Evolutionary conservation across 2,113 vertebrate species (phyloP).

Genomic region (Danionella cerebrum): DNA sequence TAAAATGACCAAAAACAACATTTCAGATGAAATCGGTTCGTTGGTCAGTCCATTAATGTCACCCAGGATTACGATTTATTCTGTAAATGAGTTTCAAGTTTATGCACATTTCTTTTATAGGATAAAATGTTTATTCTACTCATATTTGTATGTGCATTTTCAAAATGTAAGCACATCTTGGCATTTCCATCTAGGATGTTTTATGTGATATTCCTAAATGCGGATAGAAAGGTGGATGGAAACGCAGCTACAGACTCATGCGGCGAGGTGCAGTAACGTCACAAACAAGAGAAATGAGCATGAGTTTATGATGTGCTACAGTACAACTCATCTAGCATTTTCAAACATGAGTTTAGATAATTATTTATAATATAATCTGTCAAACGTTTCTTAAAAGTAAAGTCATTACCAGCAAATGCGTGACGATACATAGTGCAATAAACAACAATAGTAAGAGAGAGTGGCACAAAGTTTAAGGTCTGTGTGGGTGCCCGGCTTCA

Average conservation of each 20-base stretch:
- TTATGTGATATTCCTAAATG: no score
- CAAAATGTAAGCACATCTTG: no score
- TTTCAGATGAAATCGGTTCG: no score
- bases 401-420: slow-evolving; percentile 32
- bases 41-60: no score
- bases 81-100: no score
- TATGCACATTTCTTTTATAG: no score
- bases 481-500: slow-evolving; percentile 85
- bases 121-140: no score
- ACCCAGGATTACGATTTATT: no score
- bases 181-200: no score
- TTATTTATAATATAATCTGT: not conserved
- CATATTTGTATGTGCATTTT: no score
- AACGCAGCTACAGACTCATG: not conserved
- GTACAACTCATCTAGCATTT: not conserved
- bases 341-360: not conserved
- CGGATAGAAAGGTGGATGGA: no score
- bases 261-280: not conserved
- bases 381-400: slow-evolving; percentile 1
- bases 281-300: slow-evolving; percentile 7
- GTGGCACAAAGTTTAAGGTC: slow-evolving; percentile 63
- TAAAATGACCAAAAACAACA: no score
- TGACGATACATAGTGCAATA: not conserved
- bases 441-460: not conserved
- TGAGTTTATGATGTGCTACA: not conserved